phyloP scores from a whole-genome alignment of 2,888 invertebrate species.

The Scaeva pyrastri region DNA sequence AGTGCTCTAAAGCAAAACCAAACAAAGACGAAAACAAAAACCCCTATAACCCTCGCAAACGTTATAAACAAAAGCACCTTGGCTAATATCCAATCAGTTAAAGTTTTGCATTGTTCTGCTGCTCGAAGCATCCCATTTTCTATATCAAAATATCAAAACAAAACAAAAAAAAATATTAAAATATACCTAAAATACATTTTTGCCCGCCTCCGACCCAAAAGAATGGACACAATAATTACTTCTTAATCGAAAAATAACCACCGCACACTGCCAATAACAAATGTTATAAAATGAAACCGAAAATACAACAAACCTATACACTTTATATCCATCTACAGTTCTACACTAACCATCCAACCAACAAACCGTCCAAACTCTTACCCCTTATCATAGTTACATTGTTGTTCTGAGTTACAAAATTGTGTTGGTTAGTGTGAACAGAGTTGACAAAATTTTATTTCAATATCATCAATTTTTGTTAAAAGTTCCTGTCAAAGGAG shows the following conservation, averaged over 20 bases:
- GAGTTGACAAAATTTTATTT: not conserved
- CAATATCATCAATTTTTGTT: no score
- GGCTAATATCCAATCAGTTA: conserved; percentile 73
- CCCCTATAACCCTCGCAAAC: conserved; percentile 25
- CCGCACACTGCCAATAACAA: conserved; percentile 64
- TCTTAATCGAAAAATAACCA: conserved; percentile 75
- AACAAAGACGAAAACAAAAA: conserved; percentile 11
- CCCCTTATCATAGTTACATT: conserved; percentile 2
- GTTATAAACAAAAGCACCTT: conserved; percentile 34
- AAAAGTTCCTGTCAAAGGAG: no score
- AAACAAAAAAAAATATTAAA: conserved; percentile 33
- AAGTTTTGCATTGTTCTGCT: conserved; percentile 61
- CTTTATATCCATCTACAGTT: no score
- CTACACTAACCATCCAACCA: not conserved
- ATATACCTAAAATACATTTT: conserved; percentile 43
- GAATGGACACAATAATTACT: conserved; percentile 73
- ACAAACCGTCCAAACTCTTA: no score
- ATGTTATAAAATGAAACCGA: conserved; percentile 42
- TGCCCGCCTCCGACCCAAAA: conserved; percentile 43
- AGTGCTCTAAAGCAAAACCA: conserved; percentile 3
- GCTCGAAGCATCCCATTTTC: conserved; percentile 56
- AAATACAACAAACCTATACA: conserved; percentile 19
- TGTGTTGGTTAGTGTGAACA: conserved; percentile 1
- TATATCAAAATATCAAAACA: not conserved
- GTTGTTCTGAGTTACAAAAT: not conserved